Evolutionary conservation across 2,888 invertebrate genomes (phyloP), one percentile per base, ranked within the genome.

Genomic region (Phrixothrix hirtus): DNA sequence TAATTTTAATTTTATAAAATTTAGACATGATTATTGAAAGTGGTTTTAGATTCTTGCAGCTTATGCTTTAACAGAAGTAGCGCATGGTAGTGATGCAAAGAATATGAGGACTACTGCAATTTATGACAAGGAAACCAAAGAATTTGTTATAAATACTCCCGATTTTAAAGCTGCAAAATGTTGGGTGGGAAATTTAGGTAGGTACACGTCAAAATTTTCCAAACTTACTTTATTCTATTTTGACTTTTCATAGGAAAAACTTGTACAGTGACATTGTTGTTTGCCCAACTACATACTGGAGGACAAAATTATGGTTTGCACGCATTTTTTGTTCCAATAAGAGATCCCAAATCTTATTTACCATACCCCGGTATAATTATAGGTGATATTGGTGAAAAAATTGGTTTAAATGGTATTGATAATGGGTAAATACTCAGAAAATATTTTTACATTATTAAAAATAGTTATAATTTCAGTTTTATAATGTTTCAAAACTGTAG

Each of bases 91-190:
- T 25, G 95, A 97, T 76, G 92, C 93, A 2, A 91, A 92, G 62
- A 87, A 87, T 41, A 89, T 96, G 85, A 83, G 91, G 65, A 96
- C 96, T 0, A 90, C 87, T 4, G 95, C 96, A 2, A 90, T 85
- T 0, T 97, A 89, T 76, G 92, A 95, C 74, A 81, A 85, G 0
- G 73, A 76, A 25, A 83, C 85, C 10, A 81, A 87, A 76, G 86
- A 89, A 75, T 96, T 95, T 77, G 80, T 95, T 46, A 80, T 98
- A 7, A 85, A 95, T 73, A 91, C 95, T 0, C 95, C 97, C 0
- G 91, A 94, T 76, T 91, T 95, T 78, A 90, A 95, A 76, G 92
- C 96, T 5, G 92, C 94, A 43, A 98, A 98, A 81, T 94, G 94
- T 77, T 97, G 96, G 96, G 86, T 89, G 66, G 97, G 97, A 64